A percentile compares a stretch with the other conserved stretches of the same genome.
phyloP scores from a whole-genome alignment of 1,140 invertebrate genomes.

The Magallana gigas region DNA sequence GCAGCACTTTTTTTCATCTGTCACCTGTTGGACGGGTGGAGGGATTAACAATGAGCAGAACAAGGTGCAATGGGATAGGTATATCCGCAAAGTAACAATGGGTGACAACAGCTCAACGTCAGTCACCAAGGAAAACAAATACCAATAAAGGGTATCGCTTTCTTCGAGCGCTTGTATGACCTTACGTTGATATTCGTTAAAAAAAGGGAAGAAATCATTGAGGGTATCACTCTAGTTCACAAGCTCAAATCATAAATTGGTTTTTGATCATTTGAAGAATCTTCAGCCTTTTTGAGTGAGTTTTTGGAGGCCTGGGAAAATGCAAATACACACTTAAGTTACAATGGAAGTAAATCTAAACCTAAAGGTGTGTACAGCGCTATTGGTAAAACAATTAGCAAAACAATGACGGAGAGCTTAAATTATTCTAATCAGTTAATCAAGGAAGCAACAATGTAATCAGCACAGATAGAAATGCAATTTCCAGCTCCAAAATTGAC shows the following conservation, averaged over 20 bases:
- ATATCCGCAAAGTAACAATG: conserved; percentile 23
- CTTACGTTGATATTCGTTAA: neutral
- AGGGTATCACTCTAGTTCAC: neutral
- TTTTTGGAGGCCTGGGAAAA: conserved; percentile 4
- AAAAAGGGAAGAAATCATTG: neutral
- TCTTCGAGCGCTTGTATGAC: neutral
- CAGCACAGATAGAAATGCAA: conserved; percentile 3
- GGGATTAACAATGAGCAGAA: neutral
- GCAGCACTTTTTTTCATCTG: neutral
- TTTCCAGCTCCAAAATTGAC: neutral
- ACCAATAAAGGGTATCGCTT: conserved; percentile 8
- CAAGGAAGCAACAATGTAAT: conserved; percentile 20
- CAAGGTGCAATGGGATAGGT: conserved; percentile 5
- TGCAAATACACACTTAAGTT: neutral
- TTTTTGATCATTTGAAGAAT: neutral
- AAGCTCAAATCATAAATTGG: neutral
- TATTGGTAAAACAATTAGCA: conserved; percentile 10
- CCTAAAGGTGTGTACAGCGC: neutral
- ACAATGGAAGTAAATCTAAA: neutral
- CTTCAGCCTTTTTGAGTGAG: neutral
- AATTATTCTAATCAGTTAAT: conserved; percentile 4
- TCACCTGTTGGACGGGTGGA: neutral
- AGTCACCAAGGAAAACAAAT: neutral
- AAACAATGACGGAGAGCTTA: neutral
- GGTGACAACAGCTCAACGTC: neutral